Conservation (phyloP, 37 sponge, comb jelly and placozoan species). For the Spongilla lacustris region DNA sequence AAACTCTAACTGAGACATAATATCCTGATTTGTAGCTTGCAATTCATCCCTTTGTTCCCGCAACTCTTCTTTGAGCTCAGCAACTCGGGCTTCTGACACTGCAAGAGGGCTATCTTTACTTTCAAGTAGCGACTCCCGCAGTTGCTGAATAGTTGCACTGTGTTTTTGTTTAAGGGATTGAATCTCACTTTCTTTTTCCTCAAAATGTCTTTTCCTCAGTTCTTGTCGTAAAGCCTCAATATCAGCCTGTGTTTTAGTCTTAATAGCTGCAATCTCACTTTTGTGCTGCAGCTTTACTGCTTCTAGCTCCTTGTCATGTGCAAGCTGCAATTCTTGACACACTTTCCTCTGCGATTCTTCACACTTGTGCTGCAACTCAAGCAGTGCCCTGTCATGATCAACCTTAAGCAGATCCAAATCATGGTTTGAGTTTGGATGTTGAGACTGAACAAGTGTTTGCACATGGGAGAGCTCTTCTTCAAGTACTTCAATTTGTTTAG, state of each 20-base stretch:
- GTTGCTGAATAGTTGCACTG: not conserved
- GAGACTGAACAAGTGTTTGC: not conserved
- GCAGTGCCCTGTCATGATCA: slow-evolving; percentile 13
- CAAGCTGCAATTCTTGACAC: not conserved
- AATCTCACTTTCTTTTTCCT: not conserved
- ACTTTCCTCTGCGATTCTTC: not conserved
- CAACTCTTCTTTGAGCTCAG: slow-evolving; percentile 8
- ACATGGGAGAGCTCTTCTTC: slow-evolving; percentile 14
- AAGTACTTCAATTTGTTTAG: slow-evolving; percentile 28
- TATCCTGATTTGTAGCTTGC: slow-evolving; percentile 20
- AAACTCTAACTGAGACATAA: slow-evolving; percentile 60
- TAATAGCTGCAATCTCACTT: not conserved
- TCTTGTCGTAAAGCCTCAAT: not conserved
- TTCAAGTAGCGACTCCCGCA: slow-evolving; percentile 10
- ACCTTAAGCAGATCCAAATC: not conserved
- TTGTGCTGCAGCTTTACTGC: slow-evolving; percentile 26
- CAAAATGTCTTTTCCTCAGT: not conserved
- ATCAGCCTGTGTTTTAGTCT: not conserved
- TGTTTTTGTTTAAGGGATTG: slow-evolving; percentile 1
- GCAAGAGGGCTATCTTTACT: slow-evolving; percentile 8
- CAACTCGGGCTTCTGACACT: not conserved
- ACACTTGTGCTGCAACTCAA: not conserved
- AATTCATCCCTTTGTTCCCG: slow-evolving; percentile 4
- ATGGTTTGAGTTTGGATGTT: not conserved
- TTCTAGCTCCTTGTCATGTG: slow-evolving; percentile 17